Conservation (phyloP, 2,113 vertebrate genomes). For the Alligator sinensis region DNA sequence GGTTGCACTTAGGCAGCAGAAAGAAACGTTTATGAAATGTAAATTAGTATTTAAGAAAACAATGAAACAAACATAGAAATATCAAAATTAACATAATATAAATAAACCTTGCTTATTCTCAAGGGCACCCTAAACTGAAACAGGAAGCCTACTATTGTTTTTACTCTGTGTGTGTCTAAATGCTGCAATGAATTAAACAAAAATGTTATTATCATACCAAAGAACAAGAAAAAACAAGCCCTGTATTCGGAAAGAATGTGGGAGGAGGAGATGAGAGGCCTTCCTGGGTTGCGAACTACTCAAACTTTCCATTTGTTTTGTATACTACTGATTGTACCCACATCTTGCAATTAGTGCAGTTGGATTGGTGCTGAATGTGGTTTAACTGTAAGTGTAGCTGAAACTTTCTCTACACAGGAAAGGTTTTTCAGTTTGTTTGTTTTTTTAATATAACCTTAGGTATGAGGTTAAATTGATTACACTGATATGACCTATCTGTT, state of each 20-base stretch:
- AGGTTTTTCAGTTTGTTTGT: too few species aligned
- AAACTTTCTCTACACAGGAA: neutral
- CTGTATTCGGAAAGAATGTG: neutral
- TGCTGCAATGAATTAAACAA: neutral
- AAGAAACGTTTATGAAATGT: neutral
- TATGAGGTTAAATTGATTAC: neutral
- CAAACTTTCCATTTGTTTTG: constrained; percentile 9
- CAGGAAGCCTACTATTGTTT: neutral
- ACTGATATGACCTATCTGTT: neutral
- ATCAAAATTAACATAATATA: neutral
- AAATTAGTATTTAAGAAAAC: neutral
- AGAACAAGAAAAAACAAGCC: neutral
- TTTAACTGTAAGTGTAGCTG: neutral
- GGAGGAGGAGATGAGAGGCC: neutral
- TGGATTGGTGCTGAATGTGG: neutral
- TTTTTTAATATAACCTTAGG: neutral
- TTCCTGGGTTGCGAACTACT: constrained; percentile 1
- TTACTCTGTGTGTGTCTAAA: neutral
- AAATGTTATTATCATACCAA: neutral
- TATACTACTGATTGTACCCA: neutral
- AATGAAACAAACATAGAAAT: neutral
- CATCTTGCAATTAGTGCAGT: neutral
- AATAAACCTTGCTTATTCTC: neutral
- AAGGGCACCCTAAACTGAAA: neutral
- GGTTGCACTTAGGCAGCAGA: neutral